Evolutionary conservation across 2,888 invertebrate genomes (phyloP).

Genomic region (Heliconius charithonia): DNA sequence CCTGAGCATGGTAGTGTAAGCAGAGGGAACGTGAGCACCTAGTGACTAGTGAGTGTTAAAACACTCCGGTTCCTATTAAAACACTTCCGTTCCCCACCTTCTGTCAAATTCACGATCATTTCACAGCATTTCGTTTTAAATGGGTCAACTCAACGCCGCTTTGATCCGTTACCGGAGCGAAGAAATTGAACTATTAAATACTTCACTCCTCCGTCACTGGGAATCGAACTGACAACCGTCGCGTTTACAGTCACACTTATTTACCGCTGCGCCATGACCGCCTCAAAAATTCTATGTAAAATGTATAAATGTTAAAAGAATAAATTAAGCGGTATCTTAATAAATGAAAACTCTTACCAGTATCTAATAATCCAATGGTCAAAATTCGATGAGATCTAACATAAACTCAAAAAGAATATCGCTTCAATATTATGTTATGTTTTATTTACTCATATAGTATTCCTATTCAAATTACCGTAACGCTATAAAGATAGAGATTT

Average conservation of each 20-base stretch:
- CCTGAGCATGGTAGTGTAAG: no score
- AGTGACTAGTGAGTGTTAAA: no score
- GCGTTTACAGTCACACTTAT: not conserved
- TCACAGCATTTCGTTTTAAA: no score
- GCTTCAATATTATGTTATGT: conserved; percentile 6
- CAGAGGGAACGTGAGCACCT: no score
- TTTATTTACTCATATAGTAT: conserved; percentile 1
- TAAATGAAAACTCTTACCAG: no score
- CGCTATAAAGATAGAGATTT: conserved; percentile 16
- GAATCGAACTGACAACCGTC: not conserved
- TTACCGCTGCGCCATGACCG: no score
- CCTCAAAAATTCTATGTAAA: no score
- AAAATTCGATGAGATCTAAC: not conserved
- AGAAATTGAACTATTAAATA: not conserved
- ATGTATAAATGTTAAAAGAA: no score
- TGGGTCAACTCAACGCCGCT: no score
- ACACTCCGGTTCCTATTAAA: not conserved
- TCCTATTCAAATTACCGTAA: not conserved
- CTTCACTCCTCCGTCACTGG: not conserved
- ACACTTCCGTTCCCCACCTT: no score
- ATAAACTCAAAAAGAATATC: not conserved
- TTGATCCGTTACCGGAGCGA: not conserved
- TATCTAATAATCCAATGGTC: not conserved
- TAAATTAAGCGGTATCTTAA: no score
- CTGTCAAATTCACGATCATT: no score